Evolutionary conservation across 2,797 vertebrate genomes (phyloP).

Genomic region (Mus spretus): DNA sequence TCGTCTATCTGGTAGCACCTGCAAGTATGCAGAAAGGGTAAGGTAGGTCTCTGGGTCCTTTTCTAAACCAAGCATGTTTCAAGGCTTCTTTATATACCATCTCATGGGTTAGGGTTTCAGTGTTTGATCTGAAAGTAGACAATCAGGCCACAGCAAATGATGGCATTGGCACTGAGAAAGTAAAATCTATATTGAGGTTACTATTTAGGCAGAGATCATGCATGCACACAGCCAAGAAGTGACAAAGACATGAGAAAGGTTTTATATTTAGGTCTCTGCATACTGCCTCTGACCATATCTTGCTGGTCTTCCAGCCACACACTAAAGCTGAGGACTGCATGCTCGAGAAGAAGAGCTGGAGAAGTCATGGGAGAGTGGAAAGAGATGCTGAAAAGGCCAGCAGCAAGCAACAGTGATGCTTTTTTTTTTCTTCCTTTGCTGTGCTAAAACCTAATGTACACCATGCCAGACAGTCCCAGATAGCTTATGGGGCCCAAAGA

Average conservation of each 20-base stretch:
- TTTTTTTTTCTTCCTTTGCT: background rate
- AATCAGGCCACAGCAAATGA: background rate
- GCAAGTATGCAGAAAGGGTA: background rate
- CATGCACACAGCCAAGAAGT: too few species aligned
- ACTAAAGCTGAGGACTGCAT: background rate
- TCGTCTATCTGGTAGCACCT: background rate
- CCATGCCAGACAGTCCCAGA: background rate
- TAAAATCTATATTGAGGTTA: accelerated
- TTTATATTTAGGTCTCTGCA: accelerated
- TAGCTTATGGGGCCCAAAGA: background rate
- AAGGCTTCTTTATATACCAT: too few species aligned
- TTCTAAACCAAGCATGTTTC: background rate
- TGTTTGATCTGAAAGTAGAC: background rate
- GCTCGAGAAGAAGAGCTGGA: background rate
- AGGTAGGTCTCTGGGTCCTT: background rate
- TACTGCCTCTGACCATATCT: background rate
- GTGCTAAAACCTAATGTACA: background rate
- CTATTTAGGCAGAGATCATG: too few species aligned
- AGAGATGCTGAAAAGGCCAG: accelerated
- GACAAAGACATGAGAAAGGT: background rate
- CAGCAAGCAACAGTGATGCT: accelerated
- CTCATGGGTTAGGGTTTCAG: background rate
- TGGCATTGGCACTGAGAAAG: accelerated
- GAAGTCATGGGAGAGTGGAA: background rate
- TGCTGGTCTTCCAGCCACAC: background rate